Base-by-base conservation (phyloP, 1,140 invertebrate species). In the Conopomorpha cramerella region DNA sequence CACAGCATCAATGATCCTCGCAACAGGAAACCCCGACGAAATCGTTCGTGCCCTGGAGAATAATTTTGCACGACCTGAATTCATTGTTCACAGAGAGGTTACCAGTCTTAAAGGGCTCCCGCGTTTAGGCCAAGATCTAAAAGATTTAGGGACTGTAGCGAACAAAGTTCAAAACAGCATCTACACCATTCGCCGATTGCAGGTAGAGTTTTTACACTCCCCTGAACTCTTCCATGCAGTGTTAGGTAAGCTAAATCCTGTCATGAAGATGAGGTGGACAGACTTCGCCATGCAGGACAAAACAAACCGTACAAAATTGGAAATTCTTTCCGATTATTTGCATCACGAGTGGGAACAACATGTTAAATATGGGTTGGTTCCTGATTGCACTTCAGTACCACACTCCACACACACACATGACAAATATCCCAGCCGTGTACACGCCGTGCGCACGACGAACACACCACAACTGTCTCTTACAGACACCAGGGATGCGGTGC, bases 61-160 rank as follows among this genome's bases (percentile, higher is more conserved):
- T 4, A 32, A 19, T 25, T 44, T 34, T 26, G 42, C 33, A 12
- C 42, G 42, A 3, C 37, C 42, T 1, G 42, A 44, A 25, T 15
- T 39, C 8, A 25, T 39, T 6, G 34, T 44, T 1, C 14, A 11
- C 31, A 16, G 19, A 14, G 36, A 43, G 17, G 33, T 38, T 2
- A 6, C 16, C 1, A 13, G 16, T 2, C 27, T 43, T 10, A 39
- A 39, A 15, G 17, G 13, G 10, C 27, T 32, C 4, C 23, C 39
- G 6, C 33, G 27, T 7, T 8, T 36, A 11, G 32, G 26, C 23
- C 26, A 30, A 13, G 28, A 35, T 12, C 13, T 35, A 2, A 30
- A 31, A 16, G 33, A 34, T 8, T 27, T 41, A 10, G 8, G 13
- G 8, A 31, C 7, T 30, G 2, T 41, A 11, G 15, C 39, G 6